Evolutionary conservation across 2,113 vertebrate species (phyloP).

Genomic region (Rallus limicola): DNA sequence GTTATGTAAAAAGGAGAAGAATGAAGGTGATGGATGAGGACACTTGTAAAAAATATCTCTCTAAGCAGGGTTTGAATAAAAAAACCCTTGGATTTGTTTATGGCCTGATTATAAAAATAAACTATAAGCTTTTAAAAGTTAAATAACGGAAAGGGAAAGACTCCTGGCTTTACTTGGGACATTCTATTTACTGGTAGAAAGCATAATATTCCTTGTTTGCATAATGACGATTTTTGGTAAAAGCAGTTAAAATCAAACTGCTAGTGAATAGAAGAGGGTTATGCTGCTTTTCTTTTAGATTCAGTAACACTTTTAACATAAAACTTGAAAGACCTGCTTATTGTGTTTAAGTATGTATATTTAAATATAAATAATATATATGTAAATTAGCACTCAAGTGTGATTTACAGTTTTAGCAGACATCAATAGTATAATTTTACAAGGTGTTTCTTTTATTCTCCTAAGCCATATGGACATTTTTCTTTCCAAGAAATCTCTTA

Average conservation of each 20-base stretch:
- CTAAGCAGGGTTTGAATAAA: not conserved
- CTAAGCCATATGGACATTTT: not conserved
- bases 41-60: not conserved
- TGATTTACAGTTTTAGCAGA: not conserved
- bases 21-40: not conserved
- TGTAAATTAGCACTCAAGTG: not conserved
- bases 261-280: not conserved
- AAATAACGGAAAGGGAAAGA: not conserved
- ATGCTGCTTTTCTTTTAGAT: not conserved
- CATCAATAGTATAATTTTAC: not conserved
- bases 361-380: not conserved
- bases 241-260: not conserved
- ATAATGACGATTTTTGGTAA: not conserved
- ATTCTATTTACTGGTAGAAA: not conserved
- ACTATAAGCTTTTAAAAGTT: not conserved
- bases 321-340: not conserved
- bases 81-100: not conserved
- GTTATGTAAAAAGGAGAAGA: not conserved
- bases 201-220: not conserved
- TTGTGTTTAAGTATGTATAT: not conserved
- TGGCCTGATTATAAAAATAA: not conserved
- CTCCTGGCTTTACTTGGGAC: not conserved
- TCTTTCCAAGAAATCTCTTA: not conserved
- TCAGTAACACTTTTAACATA: not conserved
- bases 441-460: not conserved